These are phyloP conservation scores for Hypomecis atomaria DNA, from an alignment of 2,888 invertebrate species.

Conservation along the genomic window DNA sequence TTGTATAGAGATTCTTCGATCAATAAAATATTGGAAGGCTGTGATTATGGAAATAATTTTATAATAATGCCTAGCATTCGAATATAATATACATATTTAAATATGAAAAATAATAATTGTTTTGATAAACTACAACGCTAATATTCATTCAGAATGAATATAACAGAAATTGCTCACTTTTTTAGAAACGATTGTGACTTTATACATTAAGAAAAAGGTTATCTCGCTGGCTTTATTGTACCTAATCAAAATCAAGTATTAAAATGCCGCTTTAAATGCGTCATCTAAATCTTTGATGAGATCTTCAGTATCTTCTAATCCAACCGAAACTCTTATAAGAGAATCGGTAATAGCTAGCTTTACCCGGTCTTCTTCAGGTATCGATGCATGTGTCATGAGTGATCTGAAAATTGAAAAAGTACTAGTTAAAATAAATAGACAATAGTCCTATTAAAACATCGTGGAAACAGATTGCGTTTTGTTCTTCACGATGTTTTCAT, in stretches of 20 bases:
- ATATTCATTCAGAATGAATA: too few relatives aligned
- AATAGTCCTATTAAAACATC: too few relatives aligned
- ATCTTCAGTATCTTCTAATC: conserved; percentile 94
- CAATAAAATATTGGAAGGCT: conserved; percentile 5
- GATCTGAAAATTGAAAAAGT: conserved; percentile 80
- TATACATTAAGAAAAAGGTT: too few relatives aligned
- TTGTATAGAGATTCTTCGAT: conserved; percentile 30
- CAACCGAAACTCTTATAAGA: conserved; percentile 94
- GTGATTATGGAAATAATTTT: not conserved
- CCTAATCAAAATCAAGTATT: too few relatives aligned
- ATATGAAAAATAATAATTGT: not conserved
- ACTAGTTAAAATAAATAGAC: too few relatives aligned
- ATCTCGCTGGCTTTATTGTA: too few relatives aligned
- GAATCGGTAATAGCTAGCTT: conserved; percentile 93
- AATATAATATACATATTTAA: not conserved
- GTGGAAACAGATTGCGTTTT: too few relatives aligned
- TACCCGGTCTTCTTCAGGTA: conserved; percentile 89
- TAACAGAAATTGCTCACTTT: too few relatives aligned
- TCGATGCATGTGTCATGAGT: conserved; percentile 97
- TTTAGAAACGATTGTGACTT: too few relatives aligned
- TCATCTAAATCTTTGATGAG: conserved; percentile 92
- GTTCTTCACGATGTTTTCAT: too few relatives aligned
- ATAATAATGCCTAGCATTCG: conserved; percentile 6
- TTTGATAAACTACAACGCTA: too few relatives aligned
- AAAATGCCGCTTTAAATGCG: conserved; percentile 87